These are phyloP conservation scores for Amphipoea oculea DNA, from an alignment of 2,888 invertebrate genomes.

Conservation along the genomic window DNA sequence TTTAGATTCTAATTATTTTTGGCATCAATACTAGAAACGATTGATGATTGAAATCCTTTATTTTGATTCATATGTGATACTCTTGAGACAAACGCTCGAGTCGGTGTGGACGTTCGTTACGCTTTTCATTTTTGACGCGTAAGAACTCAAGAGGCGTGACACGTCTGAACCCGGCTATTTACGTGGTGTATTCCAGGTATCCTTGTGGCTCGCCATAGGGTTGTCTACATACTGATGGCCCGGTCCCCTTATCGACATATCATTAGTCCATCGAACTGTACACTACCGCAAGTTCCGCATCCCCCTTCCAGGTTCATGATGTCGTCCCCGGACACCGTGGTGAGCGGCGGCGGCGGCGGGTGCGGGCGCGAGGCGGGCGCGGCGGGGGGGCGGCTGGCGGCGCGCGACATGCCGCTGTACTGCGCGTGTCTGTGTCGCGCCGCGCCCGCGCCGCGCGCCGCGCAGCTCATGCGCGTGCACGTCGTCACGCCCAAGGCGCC, in stretches of 20 bases:
- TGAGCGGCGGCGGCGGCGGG: slow-evolving; percentile 94
- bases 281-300: accelerated
- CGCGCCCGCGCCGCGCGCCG: slow-evolving; percentile 70
- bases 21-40: no score
- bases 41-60: no score
- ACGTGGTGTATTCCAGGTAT: no score
- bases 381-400: slow-evolving; percentile 96
- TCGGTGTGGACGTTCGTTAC: no score
- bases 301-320: slow-evolving; percentile 91
- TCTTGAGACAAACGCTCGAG: no score
- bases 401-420: slow-evolving; percentile 93
- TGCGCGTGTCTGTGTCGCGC: slow-evolving; percentile 75
- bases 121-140: no score
- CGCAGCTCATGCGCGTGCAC: slow-evolving; percentile 79
- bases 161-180: no score
- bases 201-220: no score
- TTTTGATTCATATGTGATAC: no score
- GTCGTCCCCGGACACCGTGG: slow-evolving; percentile 95
- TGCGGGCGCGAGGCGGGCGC: slow-evolving; percentile 93
- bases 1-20: no score
- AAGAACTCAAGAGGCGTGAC: no score
- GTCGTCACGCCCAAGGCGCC: slow-evolving; percentile 96
- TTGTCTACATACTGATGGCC: no score
- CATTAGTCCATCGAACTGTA: background rate
- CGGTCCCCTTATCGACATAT: background rate